Conservation (phyloP, 2,888 invertebrate species). For the Argyra leucocephala region DNA sequence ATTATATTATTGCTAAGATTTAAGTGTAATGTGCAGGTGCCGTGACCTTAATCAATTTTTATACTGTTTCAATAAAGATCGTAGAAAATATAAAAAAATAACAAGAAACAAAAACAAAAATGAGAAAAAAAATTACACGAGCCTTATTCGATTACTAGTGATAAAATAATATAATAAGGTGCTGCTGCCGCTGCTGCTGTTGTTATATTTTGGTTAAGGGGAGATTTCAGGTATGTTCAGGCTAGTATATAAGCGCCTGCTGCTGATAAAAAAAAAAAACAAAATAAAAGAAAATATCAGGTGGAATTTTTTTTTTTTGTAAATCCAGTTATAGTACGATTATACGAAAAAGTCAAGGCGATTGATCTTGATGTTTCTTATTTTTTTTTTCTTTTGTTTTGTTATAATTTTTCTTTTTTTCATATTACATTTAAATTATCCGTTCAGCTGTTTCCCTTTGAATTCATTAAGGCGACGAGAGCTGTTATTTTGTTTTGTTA, state of each 20-base stretch:
- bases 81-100: neutral
- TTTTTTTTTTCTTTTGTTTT: neutral
- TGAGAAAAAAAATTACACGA: neutral
- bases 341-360: neutral
- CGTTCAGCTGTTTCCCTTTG: conserved; percentile 2
- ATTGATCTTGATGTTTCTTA: neutral
- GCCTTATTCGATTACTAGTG: neutral
- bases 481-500: neutral
- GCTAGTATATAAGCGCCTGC: neutral
- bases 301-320: neutral
- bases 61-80: conserved; percentile 10
- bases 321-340: neutral
- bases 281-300: neutral
- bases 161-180: too few species aligned
- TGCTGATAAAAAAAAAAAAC: neutral
- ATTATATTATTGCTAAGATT: too few species aligned
- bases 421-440: neutral
- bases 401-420: too few species aligned
- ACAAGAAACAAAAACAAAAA: neutral
- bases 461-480: neutral
- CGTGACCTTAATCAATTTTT: conserved; percentile 10
- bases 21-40: conserved; percentile 5
- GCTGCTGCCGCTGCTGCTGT: too few species aligned
- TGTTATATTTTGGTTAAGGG: neutral
- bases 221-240: neutral